A percentile compares a stretch with the other conserved stretches of the same genome.
Conservation (phyloP, 64 coral and sea anemone species). For the Orbicella faveolata region DNA sequence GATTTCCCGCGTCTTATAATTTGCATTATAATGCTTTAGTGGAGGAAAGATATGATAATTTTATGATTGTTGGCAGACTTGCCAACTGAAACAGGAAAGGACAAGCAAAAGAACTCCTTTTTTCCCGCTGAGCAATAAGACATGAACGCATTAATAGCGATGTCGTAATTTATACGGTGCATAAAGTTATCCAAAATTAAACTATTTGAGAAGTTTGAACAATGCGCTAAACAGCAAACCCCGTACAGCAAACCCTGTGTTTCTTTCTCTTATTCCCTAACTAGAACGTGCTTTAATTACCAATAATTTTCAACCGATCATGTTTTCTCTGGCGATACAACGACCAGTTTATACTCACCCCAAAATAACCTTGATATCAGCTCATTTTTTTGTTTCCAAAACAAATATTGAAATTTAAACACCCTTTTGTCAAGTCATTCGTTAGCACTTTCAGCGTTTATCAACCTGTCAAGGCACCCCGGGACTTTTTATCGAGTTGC, state of each 20-base stretch:
- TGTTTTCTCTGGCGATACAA: neutral
- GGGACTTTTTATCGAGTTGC: neutral
- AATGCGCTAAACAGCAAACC: neutral
- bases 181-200: neutral
- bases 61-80: neutral
- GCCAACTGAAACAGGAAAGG: neutral
- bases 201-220: neutral
- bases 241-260: too few relatives aligned
- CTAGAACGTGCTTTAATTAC: neutral
- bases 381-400: neutral
- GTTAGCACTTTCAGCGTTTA: neutral
- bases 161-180: neutral
- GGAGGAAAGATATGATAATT: neutral
- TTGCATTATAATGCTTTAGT: neutral
- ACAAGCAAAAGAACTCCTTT: neutral
- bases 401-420: neutral
- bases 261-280: neutral
- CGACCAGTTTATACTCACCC: neutral
- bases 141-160: neutral
- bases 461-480: neutral
- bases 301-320: neutral
- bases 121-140: constrained; percentile 1
- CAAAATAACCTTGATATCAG: neutral
- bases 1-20: neutral
- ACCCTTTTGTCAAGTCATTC: neutral